Percentiles rank a stretch among this genome's conserved stretches.
These are phyloP conservation scores for Pampus argenteus DNA, from an alignment of 2,797 vertebrate genomes.

Conservation along the genomic window DNA sequence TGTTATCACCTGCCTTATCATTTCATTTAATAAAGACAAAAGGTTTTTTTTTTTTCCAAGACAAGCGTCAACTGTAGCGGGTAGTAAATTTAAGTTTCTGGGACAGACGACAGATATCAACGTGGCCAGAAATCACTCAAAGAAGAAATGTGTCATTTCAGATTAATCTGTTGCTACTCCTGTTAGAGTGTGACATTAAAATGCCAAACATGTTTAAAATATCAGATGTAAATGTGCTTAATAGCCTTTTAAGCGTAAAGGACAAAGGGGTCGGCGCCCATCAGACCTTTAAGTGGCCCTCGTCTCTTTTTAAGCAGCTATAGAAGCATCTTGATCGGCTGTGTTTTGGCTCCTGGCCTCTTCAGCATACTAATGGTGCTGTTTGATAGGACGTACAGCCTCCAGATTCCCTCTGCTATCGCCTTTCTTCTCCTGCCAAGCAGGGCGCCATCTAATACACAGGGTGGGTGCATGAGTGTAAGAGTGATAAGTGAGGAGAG, in stretches of 20 bases:
- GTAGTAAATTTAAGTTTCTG: too few species aligned
- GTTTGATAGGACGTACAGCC: constrained; percentile 45
- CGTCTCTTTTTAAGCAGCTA: constrained; percentile 37
- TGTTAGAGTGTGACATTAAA: background rate
- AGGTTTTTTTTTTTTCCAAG: too few species aligned
- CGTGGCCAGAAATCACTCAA: too few species aligned
- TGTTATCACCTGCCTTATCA: too few species aligned
- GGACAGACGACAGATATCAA: too few species aligned
- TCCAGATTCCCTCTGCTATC: constrained; percentile 41
- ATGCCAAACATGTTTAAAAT: constrained; percentile 16
- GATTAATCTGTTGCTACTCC: background rate
- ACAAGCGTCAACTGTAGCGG: too few species aligned
- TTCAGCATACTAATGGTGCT: constrained; percentile 59
- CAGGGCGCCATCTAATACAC: constrained; percentile 42
- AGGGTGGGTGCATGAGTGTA: constrained; percentile 18
- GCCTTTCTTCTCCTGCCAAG: constrained; percentile 67
- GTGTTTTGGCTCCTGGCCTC: constrained; percentile 49
- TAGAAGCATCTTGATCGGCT: constrained; percentile 31
- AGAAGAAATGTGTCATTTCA: background rate
- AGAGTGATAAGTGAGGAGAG: constrained; percentile 29
- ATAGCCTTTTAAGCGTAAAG: background rate
- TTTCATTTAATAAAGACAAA: too few species aligned
- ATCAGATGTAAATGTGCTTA: constrained; percentile 25
- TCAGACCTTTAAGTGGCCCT: constrained; percentile 42
- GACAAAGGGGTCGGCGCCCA: constrained; percentile 6